phyloP scores from a whole-genome alignment of 2,888 invertebrate genomes.

The Epinotia demarniana region DNA sequence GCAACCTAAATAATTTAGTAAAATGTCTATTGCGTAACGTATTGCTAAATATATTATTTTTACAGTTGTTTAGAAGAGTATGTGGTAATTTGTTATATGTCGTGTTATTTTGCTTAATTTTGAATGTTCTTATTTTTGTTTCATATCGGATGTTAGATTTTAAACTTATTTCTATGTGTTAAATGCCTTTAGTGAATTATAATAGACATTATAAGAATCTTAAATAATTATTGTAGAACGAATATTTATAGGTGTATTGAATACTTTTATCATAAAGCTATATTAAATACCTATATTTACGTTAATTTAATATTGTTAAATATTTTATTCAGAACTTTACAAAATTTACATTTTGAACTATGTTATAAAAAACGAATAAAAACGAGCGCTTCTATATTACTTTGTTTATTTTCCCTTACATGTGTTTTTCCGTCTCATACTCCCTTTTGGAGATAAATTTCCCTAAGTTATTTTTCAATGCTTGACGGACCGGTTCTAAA shows the following conservation, averaged over 20 bases:
- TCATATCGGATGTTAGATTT: constrained; percentile 52
- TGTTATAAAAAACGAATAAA: constrained; percentile 74
- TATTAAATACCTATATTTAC: constrained; percentile 57
- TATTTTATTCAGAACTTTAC: constrained; percentile 82
- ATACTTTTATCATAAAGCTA: constrained; percentile 58
- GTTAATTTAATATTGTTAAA: constrained; percentile 71
- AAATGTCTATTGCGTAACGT: constrained; percentile 21
- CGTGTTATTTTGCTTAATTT: constrained; percentile 43
- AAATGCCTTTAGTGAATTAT: constrained; percentile 73
- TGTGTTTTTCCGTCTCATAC: background rate
- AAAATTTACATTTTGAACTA: constrained; percentile 81
- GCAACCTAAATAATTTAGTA: constrained; percentile 36
- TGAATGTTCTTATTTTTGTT: constrained; percentile 45
- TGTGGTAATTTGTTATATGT: constrained; percentile 55
- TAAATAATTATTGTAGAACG: constrained; percentile 24
- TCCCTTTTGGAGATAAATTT: too few species aligned
- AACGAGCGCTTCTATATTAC: constrained; percentile 68
- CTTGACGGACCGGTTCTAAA: too few species aligned
- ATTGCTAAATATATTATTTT: constrained; percentile 44
- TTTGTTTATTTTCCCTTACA: constrained; percentile 46
- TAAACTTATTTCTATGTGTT: constrained; percentile 51
- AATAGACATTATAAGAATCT: constrained; percentile 40
- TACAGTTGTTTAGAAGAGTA: constrained; percentile 51
- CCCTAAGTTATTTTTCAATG: too few species aligned
- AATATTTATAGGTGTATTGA: constrained; percentile 44